A percentile compares a stretch with the other conserved stretches of the same genome.
phyloP scores from a whole-genome alignment of 2,797 vertebrate genomes.

The Oreochromis mossambicus region DNA sequence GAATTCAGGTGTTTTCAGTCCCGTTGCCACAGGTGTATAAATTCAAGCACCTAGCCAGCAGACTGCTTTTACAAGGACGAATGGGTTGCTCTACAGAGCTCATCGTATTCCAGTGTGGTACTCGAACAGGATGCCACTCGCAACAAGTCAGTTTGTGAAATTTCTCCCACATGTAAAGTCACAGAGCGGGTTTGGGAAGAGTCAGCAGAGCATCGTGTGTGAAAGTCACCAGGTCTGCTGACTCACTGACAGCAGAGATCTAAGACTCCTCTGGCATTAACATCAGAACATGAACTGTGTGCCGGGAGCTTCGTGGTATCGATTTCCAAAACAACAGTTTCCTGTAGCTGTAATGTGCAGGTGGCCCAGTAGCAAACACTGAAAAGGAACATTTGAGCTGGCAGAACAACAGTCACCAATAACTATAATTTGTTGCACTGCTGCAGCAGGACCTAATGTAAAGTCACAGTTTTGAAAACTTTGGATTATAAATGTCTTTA shows the following conservation, averaged over 20 bases:
- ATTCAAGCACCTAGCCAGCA: neutral
- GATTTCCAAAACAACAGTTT: neutral
- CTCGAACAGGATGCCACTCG: neutral
- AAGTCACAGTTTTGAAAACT: neutral
- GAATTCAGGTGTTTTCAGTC: neutral
- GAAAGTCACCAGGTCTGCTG: neutral
- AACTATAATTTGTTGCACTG: neutral
- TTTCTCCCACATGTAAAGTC: neutral
- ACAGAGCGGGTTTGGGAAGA: neutral
- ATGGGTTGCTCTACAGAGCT: neutral
- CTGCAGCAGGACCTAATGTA: neutral
- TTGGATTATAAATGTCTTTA: neutral
- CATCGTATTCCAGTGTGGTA: accelerated
- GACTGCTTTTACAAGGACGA: neutral
- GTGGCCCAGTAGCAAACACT: neutral
- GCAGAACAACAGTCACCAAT: accelerated
- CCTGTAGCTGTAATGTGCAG: neutral
- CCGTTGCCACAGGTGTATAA: neutral
- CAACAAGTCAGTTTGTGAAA: neutral
- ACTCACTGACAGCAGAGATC: neutral
- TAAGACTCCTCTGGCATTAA: neutral
- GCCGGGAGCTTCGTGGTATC: neutral
- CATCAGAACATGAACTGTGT: neutral
- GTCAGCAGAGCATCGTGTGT: neutral
- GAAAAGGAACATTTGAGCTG: neutral